These are phyloP conservation scores for Asobara japonica DNA, from an alignment of 1,140 invertebrate genomes.

Conservation along the genomic window DNA sequence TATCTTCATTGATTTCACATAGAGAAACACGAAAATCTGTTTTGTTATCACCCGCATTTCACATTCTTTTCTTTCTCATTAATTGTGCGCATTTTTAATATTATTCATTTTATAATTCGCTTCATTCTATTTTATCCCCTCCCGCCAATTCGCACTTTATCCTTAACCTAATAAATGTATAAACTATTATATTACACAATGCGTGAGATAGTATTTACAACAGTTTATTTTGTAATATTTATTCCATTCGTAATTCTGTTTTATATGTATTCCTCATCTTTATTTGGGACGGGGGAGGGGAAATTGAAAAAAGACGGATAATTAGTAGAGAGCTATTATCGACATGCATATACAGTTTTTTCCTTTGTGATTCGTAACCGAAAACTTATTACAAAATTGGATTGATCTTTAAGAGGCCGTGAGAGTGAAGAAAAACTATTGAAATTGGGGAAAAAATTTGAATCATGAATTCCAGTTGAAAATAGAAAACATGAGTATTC, in stretches of 20 bases:
- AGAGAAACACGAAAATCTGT: slow-evolving; percentile 26
- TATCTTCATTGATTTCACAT: not conserved
- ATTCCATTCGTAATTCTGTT: not conserved
- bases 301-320: slow-evolving; percentile 20
- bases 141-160: not conserved
- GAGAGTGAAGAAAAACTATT: too few relatives aligned
- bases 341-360: slow-evolving; percentile 16
- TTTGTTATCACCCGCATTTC: not conserved
- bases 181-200: slow-evolving; percentile 31
- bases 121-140: not conserved
- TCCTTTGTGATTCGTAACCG: not conserved
- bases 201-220: slow-evolving; percentile 25
- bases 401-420: too few relatives aligned
- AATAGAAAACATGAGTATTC: too few relatives aligned
- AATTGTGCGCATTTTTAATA: slow-evolving; percentile 36
- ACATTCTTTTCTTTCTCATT: slow-evolving; percentile 6
- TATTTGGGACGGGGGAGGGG: not conserved
- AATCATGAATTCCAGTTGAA: too few relatives aligned
- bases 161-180: slow-evolving; percentile 14
- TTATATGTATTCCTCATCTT: not conserved
- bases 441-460: too few relatives aligned
- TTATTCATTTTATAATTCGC: not conserved
- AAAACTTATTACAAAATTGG: not conserved
- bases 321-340: slow-evolving; percentile 24
- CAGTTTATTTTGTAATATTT: not conserved